Evolutionary conservation across 2,113 vertebrate genomes (phyloP).

Genomic region (Kryptolebias marmoratus): DNA sequence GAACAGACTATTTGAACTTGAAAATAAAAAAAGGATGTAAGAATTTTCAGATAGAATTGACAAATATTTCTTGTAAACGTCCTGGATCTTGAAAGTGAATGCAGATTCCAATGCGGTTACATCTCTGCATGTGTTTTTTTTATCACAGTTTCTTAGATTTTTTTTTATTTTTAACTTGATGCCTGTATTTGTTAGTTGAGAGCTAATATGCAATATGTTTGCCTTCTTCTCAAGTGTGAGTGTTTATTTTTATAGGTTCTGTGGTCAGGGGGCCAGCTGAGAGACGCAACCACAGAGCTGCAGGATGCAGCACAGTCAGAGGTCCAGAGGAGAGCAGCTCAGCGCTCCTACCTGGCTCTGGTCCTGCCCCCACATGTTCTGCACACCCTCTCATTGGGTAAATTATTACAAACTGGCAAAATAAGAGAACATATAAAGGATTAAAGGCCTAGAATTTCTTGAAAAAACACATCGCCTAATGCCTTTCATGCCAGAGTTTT

Average conservation of each 20-base stretch:
- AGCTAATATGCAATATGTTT: slow-evolving; percentile 3
- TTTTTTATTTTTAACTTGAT: not conserved
- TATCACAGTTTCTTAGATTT: not conserved
- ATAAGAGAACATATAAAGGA: slow-evolving; percentile 1
- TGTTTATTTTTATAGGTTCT: slow-evolving; percentile 45
- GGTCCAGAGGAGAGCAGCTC: slow-evolving; percentile 74
- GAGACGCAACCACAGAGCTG: slow-evolving; percentile 66
- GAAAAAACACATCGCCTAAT: too few relatives aligned
- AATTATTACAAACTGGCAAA: slow-evolving; percentile 7
- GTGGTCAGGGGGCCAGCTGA: slow-evolving; percentile 72
- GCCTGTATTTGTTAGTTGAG: slow-evolving; percentile 3
- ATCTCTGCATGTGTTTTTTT: not conserved
- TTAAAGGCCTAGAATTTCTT: too few relatives aligned
- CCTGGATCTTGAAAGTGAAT: slow-evolving; percentile 4
- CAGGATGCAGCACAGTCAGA: slow-evolving; percentile 71
- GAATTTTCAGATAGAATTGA: not conserved
- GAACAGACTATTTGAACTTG: slow-evolving; percentile 7
- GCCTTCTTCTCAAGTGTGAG: not conserved
- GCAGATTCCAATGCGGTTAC: not conserved
- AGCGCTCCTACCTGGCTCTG: slow-evolving; percentile 60
- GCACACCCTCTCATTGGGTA: slow-evolving; percentile 74
- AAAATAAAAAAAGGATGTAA: not conserved
- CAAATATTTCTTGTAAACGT: not conserved
- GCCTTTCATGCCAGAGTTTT: too few relatives aligned
- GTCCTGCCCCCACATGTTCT: slow-evolving; percentile 69